Evolutionary conservation across 2,113 vertebrate genomes (phyloP).

Genomic region (Emydocephalus ijimae): DNA sequence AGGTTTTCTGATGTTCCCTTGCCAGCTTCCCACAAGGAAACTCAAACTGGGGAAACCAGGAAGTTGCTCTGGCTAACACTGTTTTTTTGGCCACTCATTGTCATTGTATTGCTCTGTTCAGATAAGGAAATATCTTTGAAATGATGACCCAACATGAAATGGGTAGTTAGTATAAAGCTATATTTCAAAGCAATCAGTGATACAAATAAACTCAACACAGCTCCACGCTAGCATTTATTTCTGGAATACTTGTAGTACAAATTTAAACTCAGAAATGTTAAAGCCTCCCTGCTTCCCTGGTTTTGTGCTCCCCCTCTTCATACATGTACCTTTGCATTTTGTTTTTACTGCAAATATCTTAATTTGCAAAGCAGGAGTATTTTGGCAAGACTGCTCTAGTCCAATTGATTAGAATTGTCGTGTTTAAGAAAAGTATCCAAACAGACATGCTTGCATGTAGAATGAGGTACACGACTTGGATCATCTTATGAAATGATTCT

Average conservation of each 20-base stretch:
- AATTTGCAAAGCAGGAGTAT: background rate
- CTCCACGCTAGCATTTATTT: background rate
- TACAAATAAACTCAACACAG: background rate
- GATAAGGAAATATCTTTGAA: background rate
- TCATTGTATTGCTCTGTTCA: background rate
- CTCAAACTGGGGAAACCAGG: background rate
- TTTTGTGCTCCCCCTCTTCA: background rate
- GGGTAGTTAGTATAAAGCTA: fast-evolving
- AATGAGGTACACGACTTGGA: background rate
- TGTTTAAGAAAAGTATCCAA: background rate
- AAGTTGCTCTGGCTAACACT: background rate
- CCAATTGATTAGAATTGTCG: background rate
- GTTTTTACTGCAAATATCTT: background rate
- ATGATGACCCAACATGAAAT: background rate
- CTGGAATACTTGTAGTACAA: background rate
- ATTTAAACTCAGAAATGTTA: background rate
- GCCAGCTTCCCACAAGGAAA: background rate
- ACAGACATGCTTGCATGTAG: background rate
- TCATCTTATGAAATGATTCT: background rate
- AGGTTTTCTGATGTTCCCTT: background rate
- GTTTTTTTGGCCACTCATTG: background rate
- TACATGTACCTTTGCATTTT: background rate
- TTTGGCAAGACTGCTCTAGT: background rate
- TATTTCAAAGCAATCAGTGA: background rate
- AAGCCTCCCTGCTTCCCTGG: background rate